Percentiles rank a stretch among this genome's conserved stretches.
phyloP scores from a whole-genome alignment of 2,113 vertebrate genomes.

The Talpa occidentalis region DNA sequence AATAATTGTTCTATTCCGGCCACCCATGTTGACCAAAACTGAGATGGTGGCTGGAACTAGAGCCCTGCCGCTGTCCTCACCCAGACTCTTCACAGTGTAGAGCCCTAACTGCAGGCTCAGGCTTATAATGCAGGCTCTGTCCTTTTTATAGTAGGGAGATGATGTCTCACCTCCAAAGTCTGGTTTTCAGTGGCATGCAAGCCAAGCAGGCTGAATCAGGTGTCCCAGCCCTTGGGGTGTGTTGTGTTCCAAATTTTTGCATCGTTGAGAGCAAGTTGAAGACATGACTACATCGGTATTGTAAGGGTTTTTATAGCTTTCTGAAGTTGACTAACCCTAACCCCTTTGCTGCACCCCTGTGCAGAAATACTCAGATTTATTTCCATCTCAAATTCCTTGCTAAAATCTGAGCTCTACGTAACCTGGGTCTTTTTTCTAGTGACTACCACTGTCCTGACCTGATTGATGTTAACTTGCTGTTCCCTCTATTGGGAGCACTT shows the following conservation, averaged over 20 bases:
- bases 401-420: background rate
- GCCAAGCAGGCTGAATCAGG: background rate
- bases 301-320: background rate
- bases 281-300: background rate
- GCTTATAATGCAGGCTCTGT: background rate
- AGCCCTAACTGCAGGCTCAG: slow-evolving; percentile 36
- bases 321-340: background rate
- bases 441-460: background rate
- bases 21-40: background rate
- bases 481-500: background rate
- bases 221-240: background rate
- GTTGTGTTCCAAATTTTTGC: background rate
- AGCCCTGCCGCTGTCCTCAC: background rate
- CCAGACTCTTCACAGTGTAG: slow-evolving; percentile 78
- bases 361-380: background rate
- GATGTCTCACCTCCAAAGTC: slow-evolving; percentile 24
- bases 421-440: background rate
- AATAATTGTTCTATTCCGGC: background rate
- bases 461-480: background rate
- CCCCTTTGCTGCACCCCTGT: background rate
- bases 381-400: background rate
- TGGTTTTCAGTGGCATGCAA: background rate
- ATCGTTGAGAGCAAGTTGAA: background rate
- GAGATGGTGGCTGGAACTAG: background rate
- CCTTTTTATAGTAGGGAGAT: slow-evolving; percentile 74